A percentile compares a stretch with the other conserved stretches of the same genome.
Conservation (phyloP, 2,888 invertebrate genomes). For the Cryptocephalus primarius region DNA sequence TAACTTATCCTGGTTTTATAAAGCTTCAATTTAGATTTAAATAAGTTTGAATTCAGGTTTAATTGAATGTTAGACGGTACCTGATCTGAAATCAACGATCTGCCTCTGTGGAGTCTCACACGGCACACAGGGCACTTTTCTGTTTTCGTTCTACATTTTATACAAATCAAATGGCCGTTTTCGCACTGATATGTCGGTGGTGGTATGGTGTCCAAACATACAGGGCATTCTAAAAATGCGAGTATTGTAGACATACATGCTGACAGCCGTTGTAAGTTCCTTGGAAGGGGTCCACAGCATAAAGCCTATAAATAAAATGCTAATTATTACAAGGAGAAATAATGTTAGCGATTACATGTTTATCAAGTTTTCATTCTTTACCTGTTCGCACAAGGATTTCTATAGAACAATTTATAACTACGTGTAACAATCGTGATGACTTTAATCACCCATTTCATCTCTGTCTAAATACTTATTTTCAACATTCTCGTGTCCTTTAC, state of each 20-base stretch:
- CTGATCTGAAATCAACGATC: conserved; percentile 45
- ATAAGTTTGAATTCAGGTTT: too few species aligned
- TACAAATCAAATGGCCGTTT: conserved; percentile 54
- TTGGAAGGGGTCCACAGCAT: conserved; percentile 47
- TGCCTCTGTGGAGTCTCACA: conserved; percentile 40
- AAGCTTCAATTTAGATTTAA: too few species aligned
- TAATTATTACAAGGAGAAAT: not conserved
- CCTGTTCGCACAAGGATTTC: too few species aligned
- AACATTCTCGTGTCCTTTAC: too few species aligned
- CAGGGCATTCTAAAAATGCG: conserved; percentile 50
- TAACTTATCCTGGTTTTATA: too few species aligned
- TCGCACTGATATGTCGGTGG: conserved; percentile 55
- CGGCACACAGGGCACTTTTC: conserved; percentile 53
- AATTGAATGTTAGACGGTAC: conserved; percentile 15
- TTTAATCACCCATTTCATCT: too few species aligned
- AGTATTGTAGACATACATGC: conserved; percentile 42
- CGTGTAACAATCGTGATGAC: too few species aligned
- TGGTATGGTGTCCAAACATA: conserved; percentile 50
- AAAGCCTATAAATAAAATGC: conserved; percentile 28
- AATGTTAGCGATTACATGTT: not conserved
- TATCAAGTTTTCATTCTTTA: too few species aligned
- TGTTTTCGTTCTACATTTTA: conserved; percentile 47
- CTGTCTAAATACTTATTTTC: too few species aligned
- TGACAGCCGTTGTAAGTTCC: conserved; percentile 41
- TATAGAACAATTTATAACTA: too few species aligned